Base-by-base conservation (phyloP, 1,140 invertebrate species). In the Trypoxylus dichotomus region DNA sequence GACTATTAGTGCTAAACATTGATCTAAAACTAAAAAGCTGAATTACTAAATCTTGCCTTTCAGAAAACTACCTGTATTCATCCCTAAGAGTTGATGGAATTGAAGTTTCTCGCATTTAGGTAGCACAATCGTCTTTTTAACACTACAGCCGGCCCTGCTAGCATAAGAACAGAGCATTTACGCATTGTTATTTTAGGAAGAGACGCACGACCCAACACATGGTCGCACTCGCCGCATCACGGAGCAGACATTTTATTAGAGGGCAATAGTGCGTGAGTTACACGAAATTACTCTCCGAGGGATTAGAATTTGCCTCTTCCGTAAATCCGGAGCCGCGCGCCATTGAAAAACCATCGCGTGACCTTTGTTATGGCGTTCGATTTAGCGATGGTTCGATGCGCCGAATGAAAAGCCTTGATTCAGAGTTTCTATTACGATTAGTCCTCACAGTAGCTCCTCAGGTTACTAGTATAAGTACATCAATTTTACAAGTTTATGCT, bases 101-200 rank as follows among this genome's bases (percentile, higher is more conserved):
- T n/a, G n/a, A n/a, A n/a, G n/a, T n/a, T n/a, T n/a, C n/a, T n/a
- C n/a, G n/a, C n/a, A n/a, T n/a, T n/a, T n/a, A n/a, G n/a, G n/a
- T 5, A 37, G 32, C 32, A 5, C 32, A 37, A 7, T 37, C 10
- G 32, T 37, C 10, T 37, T 8, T 37, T 37, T 8, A 37, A 37
- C 10, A 37, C 60, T 25, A 24, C 21, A 27, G 60, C 13, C 60
- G 60, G 21, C 15, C 15, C 60, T 68, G 60, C 19, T 27, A 13
- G 24, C 8, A 27, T 27, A 27, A 68, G 19, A 37, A 15, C 60
- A 11, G 27, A 37, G 68, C 78, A 79, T 79, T 76, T 79, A 74
- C 75, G 63, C 75, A 75, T 58, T 79, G 78, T 79, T 79, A 79
- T 79, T 79, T 79, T 77, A 79, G 42, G 78, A 77, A 8, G 19